phyloP scores from a whole-genome alignment of 2,113 vertebrate genomes.

The Oxyura jamaicensis region DNA sequence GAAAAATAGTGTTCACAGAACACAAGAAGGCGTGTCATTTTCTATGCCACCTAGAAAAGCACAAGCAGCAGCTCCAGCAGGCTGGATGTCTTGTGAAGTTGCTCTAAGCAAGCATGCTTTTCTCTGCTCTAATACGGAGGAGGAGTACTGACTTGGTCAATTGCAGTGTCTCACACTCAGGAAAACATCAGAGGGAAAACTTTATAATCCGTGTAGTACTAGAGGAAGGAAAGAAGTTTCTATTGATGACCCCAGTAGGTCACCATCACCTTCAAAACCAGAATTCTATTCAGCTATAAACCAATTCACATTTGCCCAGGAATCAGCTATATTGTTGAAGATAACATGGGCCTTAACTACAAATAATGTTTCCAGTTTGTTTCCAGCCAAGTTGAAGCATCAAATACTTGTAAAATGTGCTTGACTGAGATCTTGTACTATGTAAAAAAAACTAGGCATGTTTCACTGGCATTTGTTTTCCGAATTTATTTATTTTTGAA shows the following conservation, averaged over 20 bases:
- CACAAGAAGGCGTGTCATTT: neutral
- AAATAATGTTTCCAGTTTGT: neutral
- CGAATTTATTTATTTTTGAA: neutral
- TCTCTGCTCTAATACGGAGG: neutral
- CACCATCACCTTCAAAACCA: neutral
- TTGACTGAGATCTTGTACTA: neutral
- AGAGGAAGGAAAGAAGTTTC: neutral
- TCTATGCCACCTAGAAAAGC: neutral
- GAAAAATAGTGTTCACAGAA: neutral
- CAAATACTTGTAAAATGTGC: neutral
- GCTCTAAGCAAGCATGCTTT: neutral
- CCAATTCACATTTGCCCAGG: neutral
- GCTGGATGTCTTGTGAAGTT: neutral
- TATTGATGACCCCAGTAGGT: neutral
- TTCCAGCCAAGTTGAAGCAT: neutral
- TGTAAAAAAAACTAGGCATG: neutral
- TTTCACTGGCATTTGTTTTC: neutral
- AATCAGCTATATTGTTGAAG: neutral
- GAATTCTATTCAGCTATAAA: neutral
- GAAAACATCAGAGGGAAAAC: neutral
- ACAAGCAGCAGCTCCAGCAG: neutral
- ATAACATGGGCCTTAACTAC: neutral
- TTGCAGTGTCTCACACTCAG: neutral
- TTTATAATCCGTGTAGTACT: fast-evolving
- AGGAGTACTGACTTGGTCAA: neutral